These are phyloP conservation scores for Hydraecia micacea DNA, from an alignment of 2,888 invertebrate species.

Conservation along the genomic window DNA sequence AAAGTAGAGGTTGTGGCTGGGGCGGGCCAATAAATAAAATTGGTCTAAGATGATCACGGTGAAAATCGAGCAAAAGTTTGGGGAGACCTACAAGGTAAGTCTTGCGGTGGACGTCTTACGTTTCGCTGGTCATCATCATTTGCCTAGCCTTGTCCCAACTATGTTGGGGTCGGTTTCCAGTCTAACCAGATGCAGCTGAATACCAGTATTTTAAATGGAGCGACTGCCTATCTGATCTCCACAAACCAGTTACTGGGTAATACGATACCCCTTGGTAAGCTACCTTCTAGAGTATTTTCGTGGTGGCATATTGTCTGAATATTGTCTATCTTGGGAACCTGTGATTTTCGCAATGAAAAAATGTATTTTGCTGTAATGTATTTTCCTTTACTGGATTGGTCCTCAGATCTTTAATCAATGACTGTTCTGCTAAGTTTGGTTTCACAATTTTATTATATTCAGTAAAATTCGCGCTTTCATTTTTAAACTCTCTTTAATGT, in stretches of 20 bases:
- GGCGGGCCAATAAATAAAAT: not conserved
- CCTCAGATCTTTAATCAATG: not conserved
- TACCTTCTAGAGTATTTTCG: too few relatives aligned
- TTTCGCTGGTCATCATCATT: not conserved
- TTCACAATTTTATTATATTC: too few relatives aligned
- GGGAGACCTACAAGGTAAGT: not conserved
- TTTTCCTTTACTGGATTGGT: not conserved
- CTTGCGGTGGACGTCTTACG: not conserved
- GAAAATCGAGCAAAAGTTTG: not conserved
- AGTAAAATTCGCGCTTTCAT: not conserved
- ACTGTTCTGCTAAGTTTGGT: not conserved
- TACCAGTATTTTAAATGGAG: too few relatives aligned
- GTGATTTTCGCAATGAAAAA: not conserved
- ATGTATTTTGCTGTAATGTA: not conserved
- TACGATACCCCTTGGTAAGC: too few relatives aligned
- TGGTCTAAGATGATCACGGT: not conserved
- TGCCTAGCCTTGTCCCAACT: too few relatives aligned
- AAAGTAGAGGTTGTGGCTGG: not conserved
- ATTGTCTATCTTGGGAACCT: not conserved
- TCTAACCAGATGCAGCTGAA: too few relatives aligned
- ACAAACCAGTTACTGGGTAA: too few relatives aligned
- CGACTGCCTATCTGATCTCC: too few relatives aligned
- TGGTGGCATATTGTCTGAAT: not conserved
- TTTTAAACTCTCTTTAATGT: not conserved
- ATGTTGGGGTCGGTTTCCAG: too few relatives aligned